phyloP scores from a whole-genome alignment of 2,113 vertebrate genomes.

The Tapirus terrestris region DNA sequence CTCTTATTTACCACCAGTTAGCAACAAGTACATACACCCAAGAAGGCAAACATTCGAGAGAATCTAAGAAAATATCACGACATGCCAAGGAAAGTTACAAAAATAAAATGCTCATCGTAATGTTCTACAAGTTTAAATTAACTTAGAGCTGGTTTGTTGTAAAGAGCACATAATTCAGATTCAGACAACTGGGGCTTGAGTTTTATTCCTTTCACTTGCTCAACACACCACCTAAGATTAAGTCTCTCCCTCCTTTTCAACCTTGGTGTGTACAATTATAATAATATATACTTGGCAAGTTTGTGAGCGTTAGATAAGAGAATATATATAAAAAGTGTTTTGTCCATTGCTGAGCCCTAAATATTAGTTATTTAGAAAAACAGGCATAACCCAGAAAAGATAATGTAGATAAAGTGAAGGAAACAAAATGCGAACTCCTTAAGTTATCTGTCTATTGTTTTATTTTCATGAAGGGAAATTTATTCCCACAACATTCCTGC shows the following conservation, averaged over 20 bases:
- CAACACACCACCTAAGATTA: neutral
- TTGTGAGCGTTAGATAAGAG: neutral
- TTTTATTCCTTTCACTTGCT: conserved; percentile 7
- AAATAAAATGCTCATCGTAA: neutral
- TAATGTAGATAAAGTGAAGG: neutral
- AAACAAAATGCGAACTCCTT: neutral
- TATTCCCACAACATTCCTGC: neutral
- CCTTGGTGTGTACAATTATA: neutral
- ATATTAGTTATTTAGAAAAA: neutral
- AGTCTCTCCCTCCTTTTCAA: neutral
- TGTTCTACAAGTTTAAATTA: neutral
- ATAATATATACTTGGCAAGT: neutral
- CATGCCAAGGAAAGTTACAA: neutral
- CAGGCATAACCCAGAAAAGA: neutral
- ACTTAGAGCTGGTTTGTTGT: neutral
- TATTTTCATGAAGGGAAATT: conserved; percentile 21
- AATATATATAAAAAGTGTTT: neutral
- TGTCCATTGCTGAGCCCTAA: neutral
- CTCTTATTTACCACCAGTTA: conserved; percentile 44
- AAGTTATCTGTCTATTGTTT: neutral
- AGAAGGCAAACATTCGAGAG: conserved; percentile 7
- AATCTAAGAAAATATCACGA: conserved; percentile 34
- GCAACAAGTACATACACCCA: neutral
- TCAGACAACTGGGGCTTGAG: neutral
- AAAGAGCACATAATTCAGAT: neutral